Evolutionary conservation across 2,797 vertebrate species (phyloP).

Genomic region (Cheracebus regulus): DNA sequence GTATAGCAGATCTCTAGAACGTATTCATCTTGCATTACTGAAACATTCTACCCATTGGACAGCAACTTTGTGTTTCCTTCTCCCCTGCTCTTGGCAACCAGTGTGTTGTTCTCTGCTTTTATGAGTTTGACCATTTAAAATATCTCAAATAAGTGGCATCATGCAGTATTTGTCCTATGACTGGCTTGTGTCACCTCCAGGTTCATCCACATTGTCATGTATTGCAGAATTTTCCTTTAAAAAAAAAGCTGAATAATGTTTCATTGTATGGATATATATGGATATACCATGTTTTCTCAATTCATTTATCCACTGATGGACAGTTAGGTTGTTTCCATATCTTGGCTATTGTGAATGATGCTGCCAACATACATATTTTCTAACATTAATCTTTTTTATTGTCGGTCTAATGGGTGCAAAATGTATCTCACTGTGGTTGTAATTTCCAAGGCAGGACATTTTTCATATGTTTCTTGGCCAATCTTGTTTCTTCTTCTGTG

Average conservation of each 20-base stretch:
- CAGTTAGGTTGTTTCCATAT: background rate
- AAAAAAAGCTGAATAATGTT: background rate
- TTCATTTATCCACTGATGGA: background rate
- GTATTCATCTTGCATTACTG: background rate
- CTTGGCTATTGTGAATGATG: background rate
- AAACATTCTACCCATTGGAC: background rate
- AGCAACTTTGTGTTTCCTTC: background rate
- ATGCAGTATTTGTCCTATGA: background rate
- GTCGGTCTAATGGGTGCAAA: background rate
- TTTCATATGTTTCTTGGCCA: background rate
- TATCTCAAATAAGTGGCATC: background rate
- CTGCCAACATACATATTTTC: background rate
- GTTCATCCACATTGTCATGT: background rate
- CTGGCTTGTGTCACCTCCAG: background rate
- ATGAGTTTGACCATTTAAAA: background rate
- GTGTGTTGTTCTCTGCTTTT: background rate
- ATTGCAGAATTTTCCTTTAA: background rate
- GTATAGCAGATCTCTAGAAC: background rate
- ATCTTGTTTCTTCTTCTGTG: background rate
- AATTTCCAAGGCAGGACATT: background rate
- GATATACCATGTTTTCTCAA: background rate
- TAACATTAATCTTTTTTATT: background rate
- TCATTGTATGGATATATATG: background rate
- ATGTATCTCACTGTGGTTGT: background rate
- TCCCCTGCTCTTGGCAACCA: background rate